These are phyloP conservation scores for Siniperca scherzeri DNA, from an alignment of 2,797 vertebrate genomes.

Conservation along the genomic window DNA sequence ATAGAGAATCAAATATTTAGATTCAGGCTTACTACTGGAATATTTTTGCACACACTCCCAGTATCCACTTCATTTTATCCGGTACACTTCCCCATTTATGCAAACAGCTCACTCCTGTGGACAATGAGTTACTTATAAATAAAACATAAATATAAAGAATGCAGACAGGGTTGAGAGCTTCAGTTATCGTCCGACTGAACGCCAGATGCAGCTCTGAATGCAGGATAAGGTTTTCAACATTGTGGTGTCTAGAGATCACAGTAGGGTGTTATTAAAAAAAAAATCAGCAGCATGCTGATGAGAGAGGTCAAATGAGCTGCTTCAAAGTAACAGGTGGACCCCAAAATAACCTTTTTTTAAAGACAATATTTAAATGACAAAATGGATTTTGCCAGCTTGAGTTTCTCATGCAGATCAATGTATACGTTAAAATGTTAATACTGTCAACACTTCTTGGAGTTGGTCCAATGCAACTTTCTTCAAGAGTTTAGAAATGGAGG, in stretches of 20 bases:
- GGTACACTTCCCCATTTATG: slow-evolving; percentile 53
- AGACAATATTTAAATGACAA: neutral
- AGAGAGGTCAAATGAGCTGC: neutral
- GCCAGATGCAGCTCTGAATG: slow-evolving; percentile 23
- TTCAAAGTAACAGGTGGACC: neutral
- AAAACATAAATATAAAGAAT: slow-evolving; percentile 72
- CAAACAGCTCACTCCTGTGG: slow-evolving; percentile 62
- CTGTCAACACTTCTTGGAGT: neutral
- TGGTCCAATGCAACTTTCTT: neutral
- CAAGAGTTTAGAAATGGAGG: neutral
- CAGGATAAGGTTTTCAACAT: slow-evolving; percentile 12
- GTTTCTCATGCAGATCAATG: neutral
- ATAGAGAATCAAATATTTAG: slow-evolving; percentile 73
- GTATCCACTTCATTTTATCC: slow-evolving; percentile 57
- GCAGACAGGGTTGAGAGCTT: slow-evolving; percentile 60
- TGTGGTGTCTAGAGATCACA: neutral
- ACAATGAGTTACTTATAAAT: slow-evolving; percentile 73
- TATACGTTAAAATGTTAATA: neutral
- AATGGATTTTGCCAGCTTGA: neutral
- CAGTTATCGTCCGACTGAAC: slow-evolving; percentile 46
- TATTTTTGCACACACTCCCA: slow-evolving; percentile 40
- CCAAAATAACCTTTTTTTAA: neutral
- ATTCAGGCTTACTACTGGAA: slow-evolving; percentile 28
- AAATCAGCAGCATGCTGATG: slow-evolving; percentile 24
- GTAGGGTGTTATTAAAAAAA: neutral